Conservation (phyloP, 2,888 invertebrate species). For the Acrobasis consociella region DNA sequence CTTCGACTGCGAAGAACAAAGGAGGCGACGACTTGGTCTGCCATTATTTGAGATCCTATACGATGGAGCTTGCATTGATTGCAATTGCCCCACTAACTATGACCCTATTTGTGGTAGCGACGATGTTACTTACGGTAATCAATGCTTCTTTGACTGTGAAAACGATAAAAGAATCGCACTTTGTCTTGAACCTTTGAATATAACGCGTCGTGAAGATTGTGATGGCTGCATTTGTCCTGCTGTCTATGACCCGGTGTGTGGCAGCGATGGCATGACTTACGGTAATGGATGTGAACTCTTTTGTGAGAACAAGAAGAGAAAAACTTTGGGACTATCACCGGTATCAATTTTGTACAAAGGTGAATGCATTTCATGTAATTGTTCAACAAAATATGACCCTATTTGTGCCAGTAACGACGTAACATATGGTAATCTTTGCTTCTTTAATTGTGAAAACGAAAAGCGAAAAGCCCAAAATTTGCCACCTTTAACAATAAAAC, state of each 20-base stretch:
- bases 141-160: conserved; percentile 1
- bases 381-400: conserved; percentile 29
- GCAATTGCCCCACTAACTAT: conserved; percentile 5
- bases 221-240: background rate
- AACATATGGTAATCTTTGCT: conserved; percentile 39
- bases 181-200: background rate
- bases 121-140: conserved; percentile 6
- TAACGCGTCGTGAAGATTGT: conserved; percentile 18
- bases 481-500: conserved; percentile 3
- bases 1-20: conserved; percentile 22
- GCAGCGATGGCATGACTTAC: conserved; percentile 16
- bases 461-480: conserved; percentile 24
- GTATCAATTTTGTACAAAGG: conserved; percentile 19
- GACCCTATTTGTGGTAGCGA: conserved; percentile 18
- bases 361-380: conserved; percentile 23
- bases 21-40: conserved; percentile 6
- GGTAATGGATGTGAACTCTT: conserved; percentile 14
- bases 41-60: background rate
- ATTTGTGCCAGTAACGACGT: conserved; percentile 39
- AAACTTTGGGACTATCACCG: background rate
- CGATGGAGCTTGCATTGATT: conserved; percentile 14
- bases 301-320: conserved; percentile 19
- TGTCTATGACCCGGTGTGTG: conserved; percentile 20
- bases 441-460: conserved; percentile 35
- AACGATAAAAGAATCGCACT: background rate